A percentile compares a stretch with the other conserved stretches of the same genome.
These are phyloP conservation scores for Diacarnus erythraeanus DNA, from an alignment of 37 sponge, comb jelly and placozoan genomes.

Conservation along the genomic window DNA sequence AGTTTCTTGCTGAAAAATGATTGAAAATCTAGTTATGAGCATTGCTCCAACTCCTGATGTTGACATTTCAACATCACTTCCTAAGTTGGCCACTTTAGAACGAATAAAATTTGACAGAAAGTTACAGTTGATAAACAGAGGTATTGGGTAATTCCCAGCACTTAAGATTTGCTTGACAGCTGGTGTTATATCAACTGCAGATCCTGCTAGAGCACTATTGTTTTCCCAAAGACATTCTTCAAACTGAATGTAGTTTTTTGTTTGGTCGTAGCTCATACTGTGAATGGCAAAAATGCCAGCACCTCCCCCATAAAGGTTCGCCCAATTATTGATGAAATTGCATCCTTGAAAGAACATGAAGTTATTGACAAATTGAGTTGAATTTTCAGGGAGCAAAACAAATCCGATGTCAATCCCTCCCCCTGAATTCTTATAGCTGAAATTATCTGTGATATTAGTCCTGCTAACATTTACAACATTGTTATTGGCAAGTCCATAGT, in stretches of 20 bases:
- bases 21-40: neutral
- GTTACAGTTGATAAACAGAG: neutral
- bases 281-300: neutral
- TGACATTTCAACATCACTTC: neutral
- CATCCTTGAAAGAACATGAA: neutral
- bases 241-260: neutral
- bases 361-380: neutral
- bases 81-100: neutral
- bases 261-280: neutral
- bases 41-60: neutral
- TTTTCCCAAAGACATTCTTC: neutral
- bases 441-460: neutral
- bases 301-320: neutral
- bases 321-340: neutral
- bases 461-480: neutral
- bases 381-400: neutral
- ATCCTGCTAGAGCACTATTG: slow-evolving; percentile 1
- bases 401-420: neutral
- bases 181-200: slow-evolving; percentile 20
- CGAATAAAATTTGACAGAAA: neutral
- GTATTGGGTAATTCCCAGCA: neutral
- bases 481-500: neutral
- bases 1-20: neutral
- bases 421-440: neutral
- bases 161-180: neutral